Evolutionary conservation across 2,113 vertebrate species (phyloP), one percentile per base, ranked within the genome.

Genomic region (Catharus fuscescens): DNA sequence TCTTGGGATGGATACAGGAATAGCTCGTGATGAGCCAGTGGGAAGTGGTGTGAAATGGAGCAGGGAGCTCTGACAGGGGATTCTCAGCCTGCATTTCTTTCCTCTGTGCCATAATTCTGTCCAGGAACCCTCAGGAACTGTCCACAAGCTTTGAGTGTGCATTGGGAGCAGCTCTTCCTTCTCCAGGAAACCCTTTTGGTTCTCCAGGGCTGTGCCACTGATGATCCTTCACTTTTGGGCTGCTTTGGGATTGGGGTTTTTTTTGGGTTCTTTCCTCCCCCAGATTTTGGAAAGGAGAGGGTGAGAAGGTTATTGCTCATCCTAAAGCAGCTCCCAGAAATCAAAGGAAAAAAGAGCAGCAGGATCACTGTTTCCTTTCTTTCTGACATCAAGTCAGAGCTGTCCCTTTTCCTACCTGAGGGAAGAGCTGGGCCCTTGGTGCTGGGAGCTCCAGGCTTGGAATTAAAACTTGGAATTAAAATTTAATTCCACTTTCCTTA

Each of bases 21-120:
- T 92, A 92, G 91, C 94, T 89, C 3, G 18, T n/a, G 81, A 12
- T 29, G 56, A 78, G 56, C 53, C 86, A 44, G 48, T 92, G 93
- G 88, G 93, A 93, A 78, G 52, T 12, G 19, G 59, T 91, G 82
- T 66, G 88, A 92, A 79, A 69, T 90, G 94, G 94, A 96, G 95
- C 94, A 88, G 96, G 86, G 73, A 90, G 14, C 53, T 62, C 47
- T 65, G 60, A 4, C 3, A 4, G 36, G 59, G 66, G 13, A 29
- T 36, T 45, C 54, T 71, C 25, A 6, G 2, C 47, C 56, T 54
- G 25, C 8, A 6, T 67, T 71, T 54, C 67, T 80, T 28, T 20
- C 54, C 69, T 59, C 56, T 60, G 56, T 56, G 38, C 29, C 48
- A 2, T 3, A 0, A 0, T 62, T 53, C 32, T 56, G 34, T n/a